These are phyloP conservation scores for Oncopodura yosiiana DNA, from an alignment of 1,140 invertebrate species.

Conservation along the genomic window DNA sequence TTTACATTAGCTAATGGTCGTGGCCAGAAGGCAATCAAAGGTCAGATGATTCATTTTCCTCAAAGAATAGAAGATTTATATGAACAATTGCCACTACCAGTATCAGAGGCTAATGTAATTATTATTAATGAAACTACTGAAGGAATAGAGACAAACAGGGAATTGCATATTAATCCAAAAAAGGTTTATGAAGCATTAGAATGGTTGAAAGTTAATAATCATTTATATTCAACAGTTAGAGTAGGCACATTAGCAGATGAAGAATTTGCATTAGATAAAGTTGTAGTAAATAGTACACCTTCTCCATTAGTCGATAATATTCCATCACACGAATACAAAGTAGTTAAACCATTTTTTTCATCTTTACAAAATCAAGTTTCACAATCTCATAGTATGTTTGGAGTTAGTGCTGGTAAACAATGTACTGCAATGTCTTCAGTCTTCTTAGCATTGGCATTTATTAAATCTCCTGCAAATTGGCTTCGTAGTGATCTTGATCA, in stretches of 20 bases:
- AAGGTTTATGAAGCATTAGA: not conserved
- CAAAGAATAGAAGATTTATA: not conserved
- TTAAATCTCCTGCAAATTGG: not conserved
- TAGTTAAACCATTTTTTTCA: not conserved
- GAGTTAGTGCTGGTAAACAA: not conserved
- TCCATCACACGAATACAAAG: not conserved
- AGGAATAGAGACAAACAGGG: not conserved
- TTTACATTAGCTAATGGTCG: not conserved
- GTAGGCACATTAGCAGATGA: not conserved
- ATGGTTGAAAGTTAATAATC: not conserved
- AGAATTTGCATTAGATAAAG: not conserved
- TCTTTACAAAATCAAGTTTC: not conserved
- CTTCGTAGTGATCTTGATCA: not conserved
- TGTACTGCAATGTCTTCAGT: not conserved
- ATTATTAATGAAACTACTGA: not conserved
- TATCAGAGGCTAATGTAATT: not conserved
- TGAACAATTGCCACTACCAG: not conserved
- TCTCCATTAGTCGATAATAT: no score
- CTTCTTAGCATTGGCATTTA: not conserved
- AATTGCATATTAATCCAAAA: not conserved
- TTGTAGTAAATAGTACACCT: no score
- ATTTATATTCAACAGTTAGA: not conserved
- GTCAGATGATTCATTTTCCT: conserved; percentile 1
- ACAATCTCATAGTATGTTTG: not conserved
- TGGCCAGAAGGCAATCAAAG: not conserved